Evolutionary conservation across 1,140 invertebrate genomes (phyloP).

Genomic region (Lethrus apterus): DNA sequence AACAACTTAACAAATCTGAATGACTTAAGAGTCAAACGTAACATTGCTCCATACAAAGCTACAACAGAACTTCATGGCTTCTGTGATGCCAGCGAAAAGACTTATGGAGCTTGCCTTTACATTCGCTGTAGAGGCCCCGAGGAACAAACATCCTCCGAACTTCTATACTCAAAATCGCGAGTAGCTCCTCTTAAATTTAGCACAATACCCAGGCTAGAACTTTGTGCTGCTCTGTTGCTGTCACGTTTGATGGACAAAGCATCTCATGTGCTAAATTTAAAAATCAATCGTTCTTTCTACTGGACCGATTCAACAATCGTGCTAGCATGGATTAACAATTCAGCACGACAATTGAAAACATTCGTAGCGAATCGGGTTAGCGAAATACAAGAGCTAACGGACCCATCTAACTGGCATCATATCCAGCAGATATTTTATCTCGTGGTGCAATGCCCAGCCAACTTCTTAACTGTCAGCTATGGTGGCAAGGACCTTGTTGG

Average conservation of each 20-base stretch:
- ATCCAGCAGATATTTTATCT: constrained; percentile 22
- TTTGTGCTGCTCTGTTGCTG: constrained; percentile 16
- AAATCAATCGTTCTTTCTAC: constrained; percentile 1
- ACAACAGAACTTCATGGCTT: constrained; percentile 26
- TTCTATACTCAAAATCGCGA: constrained; percentile 21
- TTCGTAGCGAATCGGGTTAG: constrained; percentile 21
- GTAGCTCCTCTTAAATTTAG: constrained; percentile 20
- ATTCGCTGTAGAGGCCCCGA: constrained; percentile 13
- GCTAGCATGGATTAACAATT: not conserved
- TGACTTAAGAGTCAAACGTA: constrained; percentile 1
- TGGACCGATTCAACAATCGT: constrained; percentile 12
- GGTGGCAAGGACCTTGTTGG: too few species aligned
- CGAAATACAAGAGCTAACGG: constrained; percentile 18
- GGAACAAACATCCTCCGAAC: not conserved
- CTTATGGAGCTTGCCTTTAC: constrained; percentile 32
- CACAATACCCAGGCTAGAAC: constrained; percentile 24
- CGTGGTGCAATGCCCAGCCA: constrained; percentile 15
- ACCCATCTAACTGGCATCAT: constrained; percentile 16
- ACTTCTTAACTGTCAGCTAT: constrained; percentile 4
- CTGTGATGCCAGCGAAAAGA: constrained; percentile 27
- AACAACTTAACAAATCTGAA: constrained; percentile 2
- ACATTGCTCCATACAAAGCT: not conserved
- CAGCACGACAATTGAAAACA: constrained; percentile 13
- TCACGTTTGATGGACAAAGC: not conserved
- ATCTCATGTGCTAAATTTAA: not conserved